phyloP scores from a whole-genome alignment of 1,140 invertebrate species.

The Drosophila triauraria region DNA sequence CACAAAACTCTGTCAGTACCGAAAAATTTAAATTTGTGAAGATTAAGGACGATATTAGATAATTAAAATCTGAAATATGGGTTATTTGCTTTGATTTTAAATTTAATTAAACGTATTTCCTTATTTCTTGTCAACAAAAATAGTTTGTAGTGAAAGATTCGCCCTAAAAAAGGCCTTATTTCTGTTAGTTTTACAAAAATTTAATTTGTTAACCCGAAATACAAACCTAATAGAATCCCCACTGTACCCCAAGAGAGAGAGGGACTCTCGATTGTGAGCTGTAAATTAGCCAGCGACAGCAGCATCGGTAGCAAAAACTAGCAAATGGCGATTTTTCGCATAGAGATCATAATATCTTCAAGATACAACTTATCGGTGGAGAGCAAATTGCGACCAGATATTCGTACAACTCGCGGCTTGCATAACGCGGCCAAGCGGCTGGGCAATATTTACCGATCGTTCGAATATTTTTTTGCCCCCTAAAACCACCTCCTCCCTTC shows the following conservation, averaged over 20 bases:
- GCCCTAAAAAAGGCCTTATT: too few relatives aligned
- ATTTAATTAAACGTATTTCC: too few relatives aligned
- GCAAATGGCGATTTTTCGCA: constrained; percentile 69
- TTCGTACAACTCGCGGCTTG: constrained; percentile 40
- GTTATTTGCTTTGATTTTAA: too few relatives aligned
- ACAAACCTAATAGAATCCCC: not conserved
- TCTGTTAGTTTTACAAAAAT: too few relatives aligned
- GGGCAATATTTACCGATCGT: constrained; percentile 30
- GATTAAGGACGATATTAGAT: too few relatives aligned
- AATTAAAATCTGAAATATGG: too few relatives aligned
- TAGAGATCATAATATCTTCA: constrained; percentile 78
- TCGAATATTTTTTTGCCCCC: constrained; percentile 31
- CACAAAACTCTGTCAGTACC: rapidly evolving
- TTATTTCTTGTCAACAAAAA: too few relatives aligned
- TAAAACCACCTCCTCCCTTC: not conserved
- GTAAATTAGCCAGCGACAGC: constrained; percentile 61
- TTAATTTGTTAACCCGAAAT: not conserved
- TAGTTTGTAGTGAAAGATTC: too few relatives aligned
- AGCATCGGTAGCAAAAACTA: constrained; percentile 33
- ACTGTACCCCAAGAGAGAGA: constrained; percentile 18
- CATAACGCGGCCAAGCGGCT: constrained; percentile 45
- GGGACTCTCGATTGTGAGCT: constrained; percentile 27
- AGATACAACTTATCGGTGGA: constrained; percentile 55
- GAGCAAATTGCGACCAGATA: constrained; percentile 42
- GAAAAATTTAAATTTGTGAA: too few relatives aligned